Evolutionary conservation across 64 coral and sea anemone genomes (phyloP), one percentile per base, ranked within the genome.

Genomic region (Montipora capricornis): DNA sequence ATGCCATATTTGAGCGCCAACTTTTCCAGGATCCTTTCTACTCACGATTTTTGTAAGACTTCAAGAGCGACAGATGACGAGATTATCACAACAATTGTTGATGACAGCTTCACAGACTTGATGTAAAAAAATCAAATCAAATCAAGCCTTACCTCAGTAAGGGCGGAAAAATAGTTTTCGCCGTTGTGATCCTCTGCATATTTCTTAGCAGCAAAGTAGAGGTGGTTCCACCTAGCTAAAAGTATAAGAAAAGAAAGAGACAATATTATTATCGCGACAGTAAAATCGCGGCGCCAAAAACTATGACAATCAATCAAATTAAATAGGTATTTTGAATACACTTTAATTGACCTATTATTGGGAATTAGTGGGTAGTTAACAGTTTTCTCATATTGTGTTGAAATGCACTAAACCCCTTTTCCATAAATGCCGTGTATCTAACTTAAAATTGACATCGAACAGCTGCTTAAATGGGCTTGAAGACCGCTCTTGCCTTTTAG

Each of bases 161-260:
- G 71, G 55, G 89, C 91, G 78, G 92, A 96, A 79, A 99, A 99
- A 58, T 99, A 99, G 88, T 96, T 96, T 6, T 82, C 88, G 57
- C 95, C 92, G 75, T 86, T 59, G 37, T 92, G 95, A 29, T 87
- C 85, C 73, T 66, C 87, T 1, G 95, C 79, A 53, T 96, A 94
- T 12, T 92, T 24, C 37, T 85, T 74, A 19, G 98, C 92, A 55
- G 96, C 89, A 19, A 46, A 89, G 49, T 97, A 84, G 20, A 97
- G 89, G 4, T 80, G 92, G 6, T 70, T 84, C 96, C 96, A 97
- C 62, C 81, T 95, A 64, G 89, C 96, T 97, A 26, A 8, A 88
- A 73, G 22, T 44, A 44, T 26, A 74, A 20, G 6, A 76, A 73
- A 16, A 64, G 11, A 37, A 37, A 37, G 37, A 37, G 37, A 37